phyloP scores from a whole-genome alignment of 2,888 invertebrate species.

The Dioctria linearis region DNA sequence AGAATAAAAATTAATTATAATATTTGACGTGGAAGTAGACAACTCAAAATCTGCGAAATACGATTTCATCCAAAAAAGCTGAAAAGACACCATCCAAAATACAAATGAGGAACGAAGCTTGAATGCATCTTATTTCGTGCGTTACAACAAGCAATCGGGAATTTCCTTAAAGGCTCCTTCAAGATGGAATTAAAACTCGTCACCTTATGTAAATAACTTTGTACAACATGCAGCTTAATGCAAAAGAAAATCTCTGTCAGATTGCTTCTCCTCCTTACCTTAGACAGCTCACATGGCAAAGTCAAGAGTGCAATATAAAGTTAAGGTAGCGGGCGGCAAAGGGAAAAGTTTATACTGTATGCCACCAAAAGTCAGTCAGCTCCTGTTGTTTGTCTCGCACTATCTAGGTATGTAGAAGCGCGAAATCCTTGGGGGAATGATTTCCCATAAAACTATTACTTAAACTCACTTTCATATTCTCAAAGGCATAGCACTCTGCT shows the following conservation, averaged over 20 bases:
- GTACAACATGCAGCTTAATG: constrained; percentile 16
- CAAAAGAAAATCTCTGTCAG: constrained; percentile 27
- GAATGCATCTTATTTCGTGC: neutral
- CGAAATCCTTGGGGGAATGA: constrained; percentile 10
- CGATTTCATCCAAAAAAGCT: constrained; percentile 6
- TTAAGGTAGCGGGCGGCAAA: neutral
- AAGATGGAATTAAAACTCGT: constrained; percentile 37
- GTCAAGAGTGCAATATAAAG: constrained; percentile 24
- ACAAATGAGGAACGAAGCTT: neutral
- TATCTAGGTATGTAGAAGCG: neutral
- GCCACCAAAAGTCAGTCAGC: constrained; percentile 1
- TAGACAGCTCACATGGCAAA: constrained; percentile 32
- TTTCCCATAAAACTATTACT: constrained; percentile 41
- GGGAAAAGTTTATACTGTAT: neutral
- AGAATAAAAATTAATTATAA: too few relatives aligned
- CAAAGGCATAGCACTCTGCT: constrained; percentile 6
- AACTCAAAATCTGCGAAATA: neutral
- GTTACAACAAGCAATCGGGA: constrained; percentile 1
- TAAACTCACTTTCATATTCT: constrained; percentile 36
- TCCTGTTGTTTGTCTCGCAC: constrained; percentile 5
- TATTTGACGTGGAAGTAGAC: too few relatives aligned
- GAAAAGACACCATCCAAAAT: neutral
- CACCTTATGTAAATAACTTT: neutral
- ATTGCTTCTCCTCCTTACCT: neutral
- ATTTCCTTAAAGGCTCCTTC: constrained; percentile 21